Base-by-base conservation (phyloP, 2,797 vertebrate genomes). In the Aulostomus chinensis region DNA sequence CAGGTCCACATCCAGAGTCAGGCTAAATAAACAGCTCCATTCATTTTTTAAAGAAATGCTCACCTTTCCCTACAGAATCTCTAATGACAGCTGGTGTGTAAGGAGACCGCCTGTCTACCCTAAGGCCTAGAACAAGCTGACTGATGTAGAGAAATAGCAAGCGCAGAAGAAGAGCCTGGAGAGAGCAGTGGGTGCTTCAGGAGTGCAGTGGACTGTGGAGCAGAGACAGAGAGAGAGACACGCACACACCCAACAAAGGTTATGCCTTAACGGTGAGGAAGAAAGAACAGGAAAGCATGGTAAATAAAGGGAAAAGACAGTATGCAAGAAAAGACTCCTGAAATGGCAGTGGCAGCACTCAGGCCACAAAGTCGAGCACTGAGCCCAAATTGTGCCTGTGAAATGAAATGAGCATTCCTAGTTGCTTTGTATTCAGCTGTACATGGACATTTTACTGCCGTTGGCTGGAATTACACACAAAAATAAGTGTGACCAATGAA, bases 51-150 rank as follows among this genome's bases (percentile, higher is more conserved):
- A 37, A 42, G 21, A 49, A 31, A 54, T 7, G 11, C 66, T 81
- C 66, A 81, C 74, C 66, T 74, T 69, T 58, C 66, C 50, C 70
- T 48, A 50, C 40, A 24, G 65, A 40, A 42, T 35, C 31, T 39
- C 30, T 56, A 30, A 58, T 35, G 60, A 58, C 7, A 61, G 58
- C 31, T 39, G 38, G 14, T 31, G 55, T 1, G 14, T 64, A 18
- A 62, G 54, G 41, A 40, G 35, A 49, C 46, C 25, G 63, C 48
- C 24, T 1, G 55, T 29, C 58, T 39, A 47, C 12, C 56, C 38
- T 0, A 29, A 59, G 51, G 70, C 47, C 33, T 30, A 2, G 7
- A 36, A 53, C 13, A 4, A 3, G 15, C 51, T 6, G 45, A 13
- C 54, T 8, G 45, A 33, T n/a, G n/a, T n/a, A n/a, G n/a, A n/a